These are phyloP conservation scores for Chamaetylas fuelleborni DNA, from an alignment of 2,113 vertebrate genomes.

Conservation along the genomic window DNA sequence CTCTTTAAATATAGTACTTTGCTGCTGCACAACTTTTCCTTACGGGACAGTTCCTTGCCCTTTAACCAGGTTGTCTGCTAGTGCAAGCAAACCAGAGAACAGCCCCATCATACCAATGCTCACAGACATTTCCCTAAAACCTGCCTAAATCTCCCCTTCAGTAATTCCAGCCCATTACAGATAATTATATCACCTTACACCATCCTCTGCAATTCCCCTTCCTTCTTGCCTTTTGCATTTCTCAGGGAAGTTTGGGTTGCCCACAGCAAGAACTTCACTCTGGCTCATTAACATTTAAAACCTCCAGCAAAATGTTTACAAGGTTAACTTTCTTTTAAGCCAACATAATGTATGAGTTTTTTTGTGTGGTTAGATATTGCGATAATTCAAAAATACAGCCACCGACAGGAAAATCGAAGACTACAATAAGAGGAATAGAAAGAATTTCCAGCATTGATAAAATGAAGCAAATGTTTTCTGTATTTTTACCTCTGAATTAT, in stretches of 20 bases:
- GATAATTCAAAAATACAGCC: background rate
- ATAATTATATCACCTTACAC: conserved; percentile 4
- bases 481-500: background rate
- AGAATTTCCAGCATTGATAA: background rate
- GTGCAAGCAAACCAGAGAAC: background rate
- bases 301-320: conserved; percentile 16
- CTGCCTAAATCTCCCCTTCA: background rate
- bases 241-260: background rate
- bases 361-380: background rate
- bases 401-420: background rate
- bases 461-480: background rate
- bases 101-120: background rate
- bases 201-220: background rate
- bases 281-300: conserved; percentile 25
- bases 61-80: background rate
- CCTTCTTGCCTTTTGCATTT: background rate
- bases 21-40: background rate
- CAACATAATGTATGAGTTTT: background rate
- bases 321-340: conserved; percentile 1
- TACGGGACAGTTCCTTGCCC: background rate
- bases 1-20: background rate
- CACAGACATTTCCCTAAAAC: background rate
- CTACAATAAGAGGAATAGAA: background rate
- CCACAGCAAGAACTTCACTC: conserved; percentile 25
- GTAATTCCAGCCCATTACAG: background rate